Evolutionary conservation across 2,797 vertebrate genomes (phyloP), one percentile per base, ranked within the genome.

Genomic region (Pempheris klunzingeri): DNA sequence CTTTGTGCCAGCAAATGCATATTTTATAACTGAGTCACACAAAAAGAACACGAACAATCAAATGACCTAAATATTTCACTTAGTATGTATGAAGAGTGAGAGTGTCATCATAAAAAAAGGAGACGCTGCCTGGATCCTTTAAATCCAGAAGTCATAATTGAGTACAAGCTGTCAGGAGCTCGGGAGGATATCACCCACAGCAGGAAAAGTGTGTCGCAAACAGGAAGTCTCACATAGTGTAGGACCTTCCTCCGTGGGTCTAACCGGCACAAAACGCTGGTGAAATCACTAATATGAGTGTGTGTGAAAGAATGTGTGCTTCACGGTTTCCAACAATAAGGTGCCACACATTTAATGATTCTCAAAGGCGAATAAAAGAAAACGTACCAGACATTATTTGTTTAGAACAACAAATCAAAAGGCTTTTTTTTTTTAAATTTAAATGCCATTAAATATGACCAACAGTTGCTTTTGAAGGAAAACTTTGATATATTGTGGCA

Each of bases 181-280:
- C 74, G 41, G 62, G 77, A 84, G 77, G 77, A 88, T 78, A 78
- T 85, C 60, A 80, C 62, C 78, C 87, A 92, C 87, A 94, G 91
- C 91, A 93, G 92, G 92, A 93, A 93, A 88, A 83, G 69, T 87
- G 71, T 88, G 84, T 71, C 70, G 47, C 90, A 93, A 93, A 95
- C 92, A 95, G 93, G 94, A 95, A 90, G 81, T 88, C 71, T 76
- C 87, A 83, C 79, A 58, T 34, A 68, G 57, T 70, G 43, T n/a
- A 67, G 74, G 74, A 77, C 84, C 57, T 88, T 90, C 85, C 86
- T 88, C 65, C 60, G 22, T 61, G 60, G 75, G 81, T 71, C 73
- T 77, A 22, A 44, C 73, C 70, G 80, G 61, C 82, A 87, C 62
- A 58, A 59, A 84, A 77, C 65, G 71, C 57, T 53, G 30, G 74